Percentiles rank a stretch among this genome's conserved stretches.
These are phyloP conservation scores for Heterotilapia buettikoferi DNA, from an alignment of 2,113 vertebrate species.

Conservation along the genomic window DNA sequence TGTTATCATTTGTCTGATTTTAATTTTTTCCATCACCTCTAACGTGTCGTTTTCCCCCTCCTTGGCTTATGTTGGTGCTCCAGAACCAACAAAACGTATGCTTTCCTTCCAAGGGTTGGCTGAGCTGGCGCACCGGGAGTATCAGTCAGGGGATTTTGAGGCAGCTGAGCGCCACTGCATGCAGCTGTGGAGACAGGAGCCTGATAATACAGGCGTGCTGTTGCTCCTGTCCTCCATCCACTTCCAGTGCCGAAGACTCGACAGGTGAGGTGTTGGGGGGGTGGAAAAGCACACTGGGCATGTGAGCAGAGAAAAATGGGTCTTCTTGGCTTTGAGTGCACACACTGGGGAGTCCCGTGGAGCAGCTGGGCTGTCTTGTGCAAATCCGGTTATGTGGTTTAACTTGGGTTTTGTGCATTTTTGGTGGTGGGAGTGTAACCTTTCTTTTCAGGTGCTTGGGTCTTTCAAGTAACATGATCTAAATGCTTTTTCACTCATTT, in stretches of 20 bases:
- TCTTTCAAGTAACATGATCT: not conserved
- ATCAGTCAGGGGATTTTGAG: constrained; percentile 99
- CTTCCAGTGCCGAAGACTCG: constrained; percentile 98
- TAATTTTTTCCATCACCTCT: constrained; percentile 85
- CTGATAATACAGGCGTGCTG: constrained; percentile 97
- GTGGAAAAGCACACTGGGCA: not conserved
- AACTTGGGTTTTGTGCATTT: not conserved
- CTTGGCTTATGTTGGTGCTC: constrained; percentile 91
- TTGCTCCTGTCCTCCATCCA: constrained; percentile 97
- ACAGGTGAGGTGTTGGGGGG: constrained; percentile 80
- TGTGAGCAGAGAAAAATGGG: not conserved
- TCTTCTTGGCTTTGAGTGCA: not conserved
- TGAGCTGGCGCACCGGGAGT: constrained; percentile 98
- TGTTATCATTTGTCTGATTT: constrained; percentile 64
- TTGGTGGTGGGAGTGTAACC: not conserved
- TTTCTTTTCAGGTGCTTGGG: constrained; percentile 2
- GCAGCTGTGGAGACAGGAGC: constrained; percentile 99
- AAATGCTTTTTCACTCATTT: not conserved
- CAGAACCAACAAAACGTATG: constrained; percentile 99
- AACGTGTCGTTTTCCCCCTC: constrained; percentile 88
- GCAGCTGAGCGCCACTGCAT: constrained; percentile 99
- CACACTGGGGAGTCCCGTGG: not conserved
- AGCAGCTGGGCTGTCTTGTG: not conserved
- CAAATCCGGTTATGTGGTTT: not conserved
- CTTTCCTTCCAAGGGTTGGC: constrained; percentile 99